Evolutionary conservation across 2,113 vertebrate genomes (phyloP).

Genomic region (Channa argus): DNA sequence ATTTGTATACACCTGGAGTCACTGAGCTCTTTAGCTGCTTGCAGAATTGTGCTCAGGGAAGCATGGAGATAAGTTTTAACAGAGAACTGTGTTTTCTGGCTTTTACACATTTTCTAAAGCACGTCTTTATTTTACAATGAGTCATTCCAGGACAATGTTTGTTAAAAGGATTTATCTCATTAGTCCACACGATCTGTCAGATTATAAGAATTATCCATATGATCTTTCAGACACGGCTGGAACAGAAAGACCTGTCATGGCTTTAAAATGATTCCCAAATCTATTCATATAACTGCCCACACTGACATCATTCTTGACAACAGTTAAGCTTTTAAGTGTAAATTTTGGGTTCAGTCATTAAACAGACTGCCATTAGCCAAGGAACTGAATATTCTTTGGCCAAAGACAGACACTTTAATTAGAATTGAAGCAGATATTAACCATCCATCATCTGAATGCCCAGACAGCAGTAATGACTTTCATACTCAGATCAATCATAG

Average conservation of each 20-base stretch:
- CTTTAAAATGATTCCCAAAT: background rate
- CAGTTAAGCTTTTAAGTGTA: background rate
- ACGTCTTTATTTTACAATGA: background rate
- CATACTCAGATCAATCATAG: slow-evolving; percentile 40
- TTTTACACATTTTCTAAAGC: background rate
- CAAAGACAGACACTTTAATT: slow-evolving; percentile 51
- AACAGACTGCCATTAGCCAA: no score
- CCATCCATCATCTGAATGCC: slow-evolving; percentile 46
- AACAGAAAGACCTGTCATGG: slow-evolving; percentile 22
- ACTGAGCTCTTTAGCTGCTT: slow-evolving; percentile 9
- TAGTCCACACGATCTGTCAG: slow-evolving; percentile 28
- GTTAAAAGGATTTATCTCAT: slow-evolving; percentile 15
- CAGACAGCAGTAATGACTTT: slow-evolving; percentile 42
- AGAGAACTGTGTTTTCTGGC: no score
- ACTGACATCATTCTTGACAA: slow-evolving; percentile 30
- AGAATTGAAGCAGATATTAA: slow-evolving; percentile 39
- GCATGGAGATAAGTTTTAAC: no score
- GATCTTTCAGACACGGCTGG: slow-evolving; percentile 23
- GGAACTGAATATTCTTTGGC: background rate
- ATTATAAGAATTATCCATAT: slow-evolving; percentile 33
- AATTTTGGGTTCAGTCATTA: slow-evolving; percentile 3
- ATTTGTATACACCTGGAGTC: slow-evolving; percentile 7
- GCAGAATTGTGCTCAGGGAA: background rate
- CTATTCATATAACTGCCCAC: background rate
- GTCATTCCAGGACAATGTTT: slow-evolving; percentile 11